phyloP scores from a whole-genome alignment of 1,140 invertebrate species.

The Drosophila rhopaloa region DNA sequence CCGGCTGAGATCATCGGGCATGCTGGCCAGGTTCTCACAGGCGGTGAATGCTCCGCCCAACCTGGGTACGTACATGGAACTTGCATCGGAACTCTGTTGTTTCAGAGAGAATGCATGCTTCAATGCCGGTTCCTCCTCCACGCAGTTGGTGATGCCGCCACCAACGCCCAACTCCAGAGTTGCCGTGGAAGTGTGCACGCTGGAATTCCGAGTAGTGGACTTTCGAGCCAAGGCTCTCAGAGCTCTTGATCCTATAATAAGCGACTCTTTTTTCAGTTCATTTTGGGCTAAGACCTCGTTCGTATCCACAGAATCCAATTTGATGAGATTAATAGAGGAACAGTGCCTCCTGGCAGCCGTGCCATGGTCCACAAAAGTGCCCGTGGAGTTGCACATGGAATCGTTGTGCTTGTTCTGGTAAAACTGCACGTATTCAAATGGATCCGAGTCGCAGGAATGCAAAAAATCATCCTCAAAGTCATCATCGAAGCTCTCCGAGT shows the following conservation, averaged over 20 bases:
- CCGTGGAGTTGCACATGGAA: conserved; percentile 71
- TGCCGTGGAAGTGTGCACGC: conserved; percentile 85
- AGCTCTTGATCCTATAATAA: conserved; percentile 74
- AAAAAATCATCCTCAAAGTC: conserved; percentile 53
- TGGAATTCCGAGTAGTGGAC: conserved; percentile 72
- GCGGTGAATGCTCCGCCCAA: conserved; percentile 86
- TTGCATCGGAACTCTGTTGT: conserved; percentile 86
- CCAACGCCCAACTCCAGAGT: conserved; percentile 80
- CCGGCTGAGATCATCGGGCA: conserved; percentile 85
- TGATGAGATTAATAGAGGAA: conserved; percentile 79
- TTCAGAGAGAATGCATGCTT: conserved; percentile 27
- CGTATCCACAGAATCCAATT: conserved; percentile 60
- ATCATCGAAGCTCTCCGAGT: conserved; percentile 75
- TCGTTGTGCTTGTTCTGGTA: conserved; percentile 85
- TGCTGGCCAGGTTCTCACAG: conserved; percentile 88
- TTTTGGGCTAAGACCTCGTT: conserved; percentile 49
- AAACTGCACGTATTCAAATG: conserved; percentile 88
- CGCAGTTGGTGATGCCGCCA: conserved; percentile 59
- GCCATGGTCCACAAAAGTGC: conserved; percentile 86
- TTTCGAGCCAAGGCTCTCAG: conserved; percentile 70
- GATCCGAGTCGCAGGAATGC: conserved; percentile 86
- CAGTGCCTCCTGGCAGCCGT: conserved; percentile 40
- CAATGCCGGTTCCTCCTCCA: conserved; percentile 50
- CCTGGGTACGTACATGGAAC: conserved; percentile 85
- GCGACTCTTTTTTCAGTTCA: conserved; percentile 74